Percentiles rank a stretch among this genome's conserved stretches.
phyloP scores from a whole-genome alignment of 2,888 invertebrate species.

The Charanyca ferruginea region DNA sequence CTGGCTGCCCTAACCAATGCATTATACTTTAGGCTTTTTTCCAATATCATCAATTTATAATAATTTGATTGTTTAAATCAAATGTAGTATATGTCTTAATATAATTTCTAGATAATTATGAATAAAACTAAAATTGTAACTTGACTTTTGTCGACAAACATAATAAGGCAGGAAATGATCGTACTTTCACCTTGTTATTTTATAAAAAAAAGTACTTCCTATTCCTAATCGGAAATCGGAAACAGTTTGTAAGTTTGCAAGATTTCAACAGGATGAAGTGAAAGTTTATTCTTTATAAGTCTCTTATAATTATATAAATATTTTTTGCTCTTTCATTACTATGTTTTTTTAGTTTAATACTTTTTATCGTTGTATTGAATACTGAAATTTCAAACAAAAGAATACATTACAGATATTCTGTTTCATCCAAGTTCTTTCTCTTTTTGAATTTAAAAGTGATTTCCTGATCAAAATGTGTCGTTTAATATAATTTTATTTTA shows the following conservation, averaged over 20 bases:
- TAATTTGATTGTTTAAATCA: too few relatives aligned
- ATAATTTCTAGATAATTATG: neutral
- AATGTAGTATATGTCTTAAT: neutral
- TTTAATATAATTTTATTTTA: neutral
- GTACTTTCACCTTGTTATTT: neutral
- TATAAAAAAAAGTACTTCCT: neutral
- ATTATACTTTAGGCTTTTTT: neutral
- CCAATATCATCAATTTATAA: too few relatives aligned
- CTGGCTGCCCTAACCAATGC: conserved; percentile 47
- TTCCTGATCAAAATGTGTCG: conserved; percentile 44
- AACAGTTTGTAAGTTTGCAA: neutral
- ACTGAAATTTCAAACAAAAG: conserved; percentile 6
- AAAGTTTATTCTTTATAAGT: neutral
- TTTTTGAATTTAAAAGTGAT: conserved; percentile 54
- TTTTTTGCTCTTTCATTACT: neutral
- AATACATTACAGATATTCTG: conserved; percentile 2
- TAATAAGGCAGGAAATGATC: conserved; percentile 11
- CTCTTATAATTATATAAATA: neutral
- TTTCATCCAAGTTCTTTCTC: conserved; percentile 30
- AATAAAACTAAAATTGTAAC: too few relatives aligned
- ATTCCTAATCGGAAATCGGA: too few relatives aligned
- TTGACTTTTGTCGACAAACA: neutral
- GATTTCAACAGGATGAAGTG: neutral
- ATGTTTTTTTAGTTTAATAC: neutral
- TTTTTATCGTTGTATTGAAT: conserved; percentile 3